These are phyloP conservation scores for Coracopsis vasa DNA, from an alignment of 2,113 vertebrate genomes.

Conservation along the genomic window DNA sequence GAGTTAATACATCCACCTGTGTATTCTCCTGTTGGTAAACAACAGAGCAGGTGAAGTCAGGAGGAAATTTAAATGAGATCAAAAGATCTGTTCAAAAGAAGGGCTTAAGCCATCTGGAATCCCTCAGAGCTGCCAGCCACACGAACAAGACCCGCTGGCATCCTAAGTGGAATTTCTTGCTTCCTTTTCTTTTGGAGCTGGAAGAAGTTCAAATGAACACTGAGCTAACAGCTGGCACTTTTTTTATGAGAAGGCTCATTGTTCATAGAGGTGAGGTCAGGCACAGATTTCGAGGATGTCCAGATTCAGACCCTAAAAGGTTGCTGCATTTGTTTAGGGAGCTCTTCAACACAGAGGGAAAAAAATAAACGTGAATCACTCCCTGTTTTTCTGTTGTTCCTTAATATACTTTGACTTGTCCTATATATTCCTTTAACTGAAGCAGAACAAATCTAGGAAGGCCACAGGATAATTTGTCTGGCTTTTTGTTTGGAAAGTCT, in stretches of 20 bases:
- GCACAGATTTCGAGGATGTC: not conserved
- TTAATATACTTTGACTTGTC: constrained; percentile 29
- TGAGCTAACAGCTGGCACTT: constrained; percentile 42
- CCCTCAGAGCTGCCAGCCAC: constrained; percentile 65
- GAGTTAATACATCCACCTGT: constrained; percentile 67
- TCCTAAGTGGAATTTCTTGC: constrained; percentile 69
- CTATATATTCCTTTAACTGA: constrained; percentile 55
- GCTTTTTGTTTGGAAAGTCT: constrained; percentile 41
- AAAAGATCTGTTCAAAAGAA: constrained; percentile 77
- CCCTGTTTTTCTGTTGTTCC: constrained; percentile 11
- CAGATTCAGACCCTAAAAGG: not conserved
- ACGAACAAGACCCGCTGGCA: constrained; percentile 57
- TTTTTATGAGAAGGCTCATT: constrained; percentile 38
- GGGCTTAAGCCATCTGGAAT: constrained; percentile 74
- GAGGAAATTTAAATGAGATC: constrained; percentile 77
- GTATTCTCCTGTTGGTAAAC: constrained; percentile 64
- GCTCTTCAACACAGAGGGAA: not conserved
- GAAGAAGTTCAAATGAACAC: constrained; percentile 65
- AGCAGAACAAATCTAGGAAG: constrained; percentile 55
- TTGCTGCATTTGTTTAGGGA: not conserved
- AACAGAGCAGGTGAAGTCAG: constrained; percentile 75
- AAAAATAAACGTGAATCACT: not conserved
- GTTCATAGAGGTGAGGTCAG: constrained; percentile 37
- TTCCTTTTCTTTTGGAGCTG: constrained; percentile 65
- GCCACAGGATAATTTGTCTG: constrained; percentile 23